A percentile compares a stretch with the other conserved stretches of the same genome.
Conservation (phyloP, 1,140 invertebrate genomes). For the Capitella teleta region DNA sequence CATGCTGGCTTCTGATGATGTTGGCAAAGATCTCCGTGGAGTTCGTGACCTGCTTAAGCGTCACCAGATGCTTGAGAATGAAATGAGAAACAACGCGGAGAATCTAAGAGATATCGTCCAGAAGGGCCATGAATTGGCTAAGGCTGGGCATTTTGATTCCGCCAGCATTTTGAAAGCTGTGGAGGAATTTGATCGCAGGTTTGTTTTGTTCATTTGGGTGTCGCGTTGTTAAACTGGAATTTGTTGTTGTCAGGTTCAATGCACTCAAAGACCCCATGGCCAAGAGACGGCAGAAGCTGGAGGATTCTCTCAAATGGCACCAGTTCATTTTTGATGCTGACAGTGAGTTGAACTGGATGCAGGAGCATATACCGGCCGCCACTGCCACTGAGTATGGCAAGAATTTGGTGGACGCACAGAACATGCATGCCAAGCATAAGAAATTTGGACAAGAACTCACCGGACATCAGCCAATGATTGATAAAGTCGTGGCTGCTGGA, state of each 20-base stretch:
- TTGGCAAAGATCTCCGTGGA: conserved; percentile 90
- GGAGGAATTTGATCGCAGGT: conserved; percentile 58
- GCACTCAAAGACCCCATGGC: conserved; percentile 43
- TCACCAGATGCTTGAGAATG: conserved; percentile 92
- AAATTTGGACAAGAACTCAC: conserved; percentile 63
- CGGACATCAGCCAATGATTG: conserved; percentile 90
- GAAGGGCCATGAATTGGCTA: conserved; percentile 80
- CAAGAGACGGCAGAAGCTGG: conserved; percentile 61
- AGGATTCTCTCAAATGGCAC: conserved; percentile 77
- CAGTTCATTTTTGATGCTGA: conserved; percentile 91
- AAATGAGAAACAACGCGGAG: conserved; percentile 85
- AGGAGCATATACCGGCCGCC: conserved; percentile 72
- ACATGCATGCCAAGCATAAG: conserved; percentile 82
- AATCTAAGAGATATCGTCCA: conserved; percentile 82
- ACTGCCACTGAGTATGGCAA: conserved; percentile 55
- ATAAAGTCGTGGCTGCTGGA: conserved; percentile 74
- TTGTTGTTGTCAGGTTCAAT: conserved; percentile 26
- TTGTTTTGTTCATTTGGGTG: too few species aligned
- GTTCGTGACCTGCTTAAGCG: conserved; percentile 97
- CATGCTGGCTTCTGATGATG: conserved; percentile 89
- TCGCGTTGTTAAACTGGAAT: neutral
- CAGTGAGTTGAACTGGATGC: conserved; percentile 89
- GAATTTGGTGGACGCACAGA: conserved; percentile 83
- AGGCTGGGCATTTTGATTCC: conserved; percentile 87
- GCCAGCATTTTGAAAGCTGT: conserved; percentile 70